A percentile compares a stretch with the other conserved stretches of the same genome.
Evolutionary conservation across 1,140 invertebrate species (phyloP).

Genomic region (Nymphalis io): DNA sequence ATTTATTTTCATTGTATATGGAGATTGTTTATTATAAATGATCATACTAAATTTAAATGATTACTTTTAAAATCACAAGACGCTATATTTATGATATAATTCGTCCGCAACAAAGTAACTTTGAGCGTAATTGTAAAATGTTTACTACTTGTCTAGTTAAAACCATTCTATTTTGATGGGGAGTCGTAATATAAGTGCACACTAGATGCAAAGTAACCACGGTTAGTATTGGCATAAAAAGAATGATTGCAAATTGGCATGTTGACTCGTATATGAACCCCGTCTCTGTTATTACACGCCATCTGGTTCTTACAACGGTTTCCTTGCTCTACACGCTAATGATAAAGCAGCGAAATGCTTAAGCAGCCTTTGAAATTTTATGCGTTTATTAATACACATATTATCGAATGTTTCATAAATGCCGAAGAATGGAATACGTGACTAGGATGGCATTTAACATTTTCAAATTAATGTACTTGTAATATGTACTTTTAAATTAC

Average conservation of each 20-base stretch:
- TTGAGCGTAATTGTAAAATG: constrained; percentile 35
- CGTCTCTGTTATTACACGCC: constrained; percentile 43
- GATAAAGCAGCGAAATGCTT: constrained; percentile 43
- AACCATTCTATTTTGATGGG: constrained; percentile 33
- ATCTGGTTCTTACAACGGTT: constrained; percentile 43
- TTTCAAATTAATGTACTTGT: background rate
- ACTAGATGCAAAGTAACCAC: constrained; percentile 34
- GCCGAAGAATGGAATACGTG: background rate
- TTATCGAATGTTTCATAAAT: constrained; percentile 8
- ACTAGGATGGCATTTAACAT: background rate
- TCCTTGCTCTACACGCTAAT: constrained; percentile 38
- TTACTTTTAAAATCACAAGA: too few species aligned
- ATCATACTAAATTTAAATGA: too few species aligned
- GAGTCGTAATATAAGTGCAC: constrained; percentile 20
- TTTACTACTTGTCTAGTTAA: constrained; percentile 38
- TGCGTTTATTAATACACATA: constrained; percentile 29
- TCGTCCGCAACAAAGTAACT: constrained; percentile 41
- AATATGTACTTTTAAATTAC: too few species aligned
- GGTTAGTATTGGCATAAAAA: constrained; percentile 46
- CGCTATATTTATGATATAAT: constrained; percentile 25
- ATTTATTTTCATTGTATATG: too few species aligned
- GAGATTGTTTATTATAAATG: too few species aligned
- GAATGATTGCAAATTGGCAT: constrained; percentile 50
- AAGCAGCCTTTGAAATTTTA: constrained; percentile 32
- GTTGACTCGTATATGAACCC: constrained; percentile 40